These are phyloP conservation scores for Bursaphelenchus okinawaensis DNA, from an alignment of 2,888 invertebrate species.

Conservation along the genomic window DNA sequence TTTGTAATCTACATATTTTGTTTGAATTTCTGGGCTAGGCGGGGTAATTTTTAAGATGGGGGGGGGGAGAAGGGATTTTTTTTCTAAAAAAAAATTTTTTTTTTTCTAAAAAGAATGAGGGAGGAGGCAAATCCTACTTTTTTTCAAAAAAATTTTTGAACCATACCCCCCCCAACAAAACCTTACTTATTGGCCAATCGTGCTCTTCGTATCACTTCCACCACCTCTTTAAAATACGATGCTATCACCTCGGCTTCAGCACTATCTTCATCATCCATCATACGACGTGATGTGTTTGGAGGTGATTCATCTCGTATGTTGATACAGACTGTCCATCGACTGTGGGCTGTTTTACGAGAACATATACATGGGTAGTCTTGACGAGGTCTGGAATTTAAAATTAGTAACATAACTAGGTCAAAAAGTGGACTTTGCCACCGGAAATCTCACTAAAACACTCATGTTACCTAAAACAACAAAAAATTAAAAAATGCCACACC, in stretches of 20 bases:
- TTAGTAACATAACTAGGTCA: too few relatives aligned
- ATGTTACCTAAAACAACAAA: too few relatives aligned
- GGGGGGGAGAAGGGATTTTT: too few relatives aligned
- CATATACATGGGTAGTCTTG: slow-evolving; percentile 49
- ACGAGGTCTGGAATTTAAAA: neutral
- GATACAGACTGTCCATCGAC: slow-evolving; percentile 41
- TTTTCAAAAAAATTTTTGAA: neutral
- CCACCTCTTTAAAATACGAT: slow-evolving; percentile 37
- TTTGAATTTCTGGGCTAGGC: too few relatives aligned
- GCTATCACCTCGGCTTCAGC: slow-evolving; percentile 12
- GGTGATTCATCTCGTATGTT: slow-evolving; percentile 37
- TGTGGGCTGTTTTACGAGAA: slow-evolving; percentile 37
- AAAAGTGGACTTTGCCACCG: too few relatives aligned
- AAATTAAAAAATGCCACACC: neutral
- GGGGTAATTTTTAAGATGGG: too few relatives aligned
- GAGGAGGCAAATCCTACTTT: neutral
- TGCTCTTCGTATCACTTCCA: slow-evolving; percentile 40
- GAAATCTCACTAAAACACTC: too few relatives aligned
- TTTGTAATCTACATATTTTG: too few relatives aligned
- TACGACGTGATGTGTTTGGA: neutral
- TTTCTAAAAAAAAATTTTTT: neutral
- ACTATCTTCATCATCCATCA: neutral
- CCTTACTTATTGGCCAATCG: slow-evolving; percentile 24
- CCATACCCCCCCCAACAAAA: too few relatives aligned
- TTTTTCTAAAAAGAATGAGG: neutral